Conservation (phyloP, 1,140 invertebrate species). For the Reticulitermes speratus region DNA sequence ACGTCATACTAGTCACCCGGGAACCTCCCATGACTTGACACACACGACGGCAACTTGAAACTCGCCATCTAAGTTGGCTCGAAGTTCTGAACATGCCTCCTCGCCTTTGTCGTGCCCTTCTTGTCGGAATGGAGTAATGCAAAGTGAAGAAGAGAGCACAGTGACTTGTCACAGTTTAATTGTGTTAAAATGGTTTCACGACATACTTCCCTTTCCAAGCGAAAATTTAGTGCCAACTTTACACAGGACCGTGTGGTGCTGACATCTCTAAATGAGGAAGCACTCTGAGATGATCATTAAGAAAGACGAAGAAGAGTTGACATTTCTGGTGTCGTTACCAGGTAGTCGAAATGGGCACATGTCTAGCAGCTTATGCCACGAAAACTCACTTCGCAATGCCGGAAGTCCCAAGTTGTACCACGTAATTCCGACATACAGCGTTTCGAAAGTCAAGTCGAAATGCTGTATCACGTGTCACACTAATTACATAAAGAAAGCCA, state of each 20-base stretch:
- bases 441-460: no score
- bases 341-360: not conserved
- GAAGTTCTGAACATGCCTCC: not conserved
- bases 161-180: not conserved
- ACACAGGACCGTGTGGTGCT: not conserved
- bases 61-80: not conserved
- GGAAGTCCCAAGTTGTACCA: no score
- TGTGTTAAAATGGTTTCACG: conserved; percentile 12
- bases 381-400: no score
- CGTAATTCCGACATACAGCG: no score
- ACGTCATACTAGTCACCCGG: no score
- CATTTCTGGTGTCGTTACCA: not conserved
- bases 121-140: not conserved
- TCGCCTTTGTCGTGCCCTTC: not conserved
- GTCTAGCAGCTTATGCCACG: no score
- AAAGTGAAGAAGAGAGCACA: no score
- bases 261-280: not conserved
- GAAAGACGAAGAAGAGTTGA: not conserved
- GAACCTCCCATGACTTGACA: no score
- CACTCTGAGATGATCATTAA: not conserved
- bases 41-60: not conserved
- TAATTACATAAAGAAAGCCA: no score
- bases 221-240: not conserved
- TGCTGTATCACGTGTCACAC: no score
- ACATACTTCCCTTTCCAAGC: not conserved